These are phyloP conservation scores for Neosilurus hyrtlii DNA, from an alignment of 2,797 vertebrate species.

Conservation along the genomic window DNA sequence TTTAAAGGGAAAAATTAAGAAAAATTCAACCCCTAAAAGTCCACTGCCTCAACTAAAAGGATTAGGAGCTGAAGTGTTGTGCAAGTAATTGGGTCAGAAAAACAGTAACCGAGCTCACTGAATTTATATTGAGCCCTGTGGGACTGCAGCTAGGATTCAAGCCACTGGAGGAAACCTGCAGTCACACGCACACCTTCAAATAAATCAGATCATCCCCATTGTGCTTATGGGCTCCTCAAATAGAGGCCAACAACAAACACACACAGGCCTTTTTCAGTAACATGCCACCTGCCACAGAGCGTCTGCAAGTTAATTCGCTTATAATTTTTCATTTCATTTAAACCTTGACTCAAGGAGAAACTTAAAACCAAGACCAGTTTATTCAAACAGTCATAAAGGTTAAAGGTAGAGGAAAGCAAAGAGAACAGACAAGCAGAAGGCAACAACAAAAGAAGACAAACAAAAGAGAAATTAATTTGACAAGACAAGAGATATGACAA, in stretches of 20 bases:
- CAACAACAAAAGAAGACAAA: too few relatives aligned
- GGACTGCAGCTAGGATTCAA: conserved; percentile 58
- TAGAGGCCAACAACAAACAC: conserved; percentile 50
- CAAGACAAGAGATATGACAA: too few relatives aligned
- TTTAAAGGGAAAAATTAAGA: not conserved
- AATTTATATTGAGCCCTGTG: conserved; percentile 57
- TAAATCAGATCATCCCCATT: conserved; percentile 37
- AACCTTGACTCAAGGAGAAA: conserved; percentile 46
- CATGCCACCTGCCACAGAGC: conserved; percentile 59
- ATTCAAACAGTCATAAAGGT: not conserved
- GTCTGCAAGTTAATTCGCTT: conserved; percentile 58
- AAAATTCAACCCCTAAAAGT: not conserved
- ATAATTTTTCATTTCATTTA: conserved; percentile 54
- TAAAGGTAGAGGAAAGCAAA: not conserved
- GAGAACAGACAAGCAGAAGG: not conserved
- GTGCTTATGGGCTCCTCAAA: conserved; percentile 41
- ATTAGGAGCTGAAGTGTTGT: conserved; percentile 40
- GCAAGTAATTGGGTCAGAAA: conserved; percentile 47
- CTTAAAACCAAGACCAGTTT: not conserved
- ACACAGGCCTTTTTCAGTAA: conserved; percentile 59
- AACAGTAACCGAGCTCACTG: conserved; percentile 55
- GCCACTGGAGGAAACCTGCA: conserved; percentile 52
- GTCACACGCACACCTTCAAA: conserved; percentile 54
- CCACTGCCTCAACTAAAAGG: conserved; percentile 33
- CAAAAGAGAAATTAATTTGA: not conserved